A percentile compares a stretch with the other conserved stretches of the same genome.
Evolutionary conservation across 2,113 vertebrate genomes (phyloP).

Genomic region (Microtus ochrogaster): DNA sequence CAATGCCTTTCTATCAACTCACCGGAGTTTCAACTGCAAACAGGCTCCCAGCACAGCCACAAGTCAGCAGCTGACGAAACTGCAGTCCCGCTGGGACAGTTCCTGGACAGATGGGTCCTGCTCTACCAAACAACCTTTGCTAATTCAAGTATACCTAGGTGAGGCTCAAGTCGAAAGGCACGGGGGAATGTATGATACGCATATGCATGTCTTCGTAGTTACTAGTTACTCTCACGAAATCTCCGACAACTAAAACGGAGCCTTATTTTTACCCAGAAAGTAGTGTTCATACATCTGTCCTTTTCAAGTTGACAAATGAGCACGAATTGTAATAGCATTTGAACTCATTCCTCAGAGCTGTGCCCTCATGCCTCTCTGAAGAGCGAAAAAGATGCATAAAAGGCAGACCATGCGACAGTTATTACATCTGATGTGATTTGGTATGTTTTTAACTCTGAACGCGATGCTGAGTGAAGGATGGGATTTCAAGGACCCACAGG

Average conservation of each 20-base stretch:
- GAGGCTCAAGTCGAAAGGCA: not conserved
- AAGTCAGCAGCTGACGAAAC: not conserved
- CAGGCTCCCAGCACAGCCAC: not conserved
- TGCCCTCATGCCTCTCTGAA: not conserved
- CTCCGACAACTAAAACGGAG: not conserved
- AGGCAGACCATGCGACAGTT: not conserved
- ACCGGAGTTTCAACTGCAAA: not conserved
- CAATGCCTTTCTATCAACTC: not conserved
- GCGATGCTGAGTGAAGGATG: not conserved
- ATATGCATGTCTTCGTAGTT: not conserved
- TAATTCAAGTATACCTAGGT: not conserved
- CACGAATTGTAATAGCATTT: not conserved
- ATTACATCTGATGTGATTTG: not conserved
- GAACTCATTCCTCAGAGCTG: not conserved
- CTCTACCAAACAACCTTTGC: not conserved
- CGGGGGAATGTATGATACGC: not conserved
- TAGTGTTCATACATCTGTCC: not conserved
- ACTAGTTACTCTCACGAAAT: not conserved
- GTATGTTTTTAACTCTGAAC: not conserved
- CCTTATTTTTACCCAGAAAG: not conserved
- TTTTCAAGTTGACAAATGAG: conserved; percentile 42
- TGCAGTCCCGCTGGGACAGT: not conserved
- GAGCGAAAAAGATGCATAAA: not conserved
- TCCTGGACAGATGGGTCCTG: not conserved
- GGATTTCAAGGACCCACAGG: not conserved